A percentile compares a stretch with the other conserved stretches of the same genome.
These are phyloP conservation scores for Ctena decussata DNA, from an alignment of 2,888 invertebrate genomes.

Conservation along the genomic window DNA sequence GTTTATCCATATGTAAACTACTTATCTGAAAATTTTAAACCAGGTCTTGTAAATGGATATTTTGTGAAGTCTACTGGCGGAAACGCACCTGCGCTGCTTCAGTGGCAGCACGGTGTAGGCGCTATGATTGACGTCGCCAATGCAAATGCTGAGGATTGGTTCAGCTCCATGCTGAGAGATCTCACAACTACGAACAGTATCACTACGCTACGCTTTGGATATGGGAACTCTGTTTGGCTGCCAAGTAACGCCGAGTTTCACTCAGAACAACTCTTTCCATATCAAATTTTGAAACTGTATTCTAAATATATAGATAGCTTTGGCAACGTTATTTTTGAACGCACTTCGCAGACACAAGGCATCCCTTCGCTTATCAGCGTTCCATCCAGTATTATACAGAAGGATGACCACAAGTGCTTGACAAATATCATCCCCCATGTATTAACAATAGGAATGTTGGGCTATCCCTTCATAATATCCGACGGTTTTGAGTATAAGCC, in stretches of 20 bases:
- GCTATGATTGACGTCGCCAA: slow-evolving; percentile 96
- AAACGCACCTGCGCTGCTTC: slow-evolving; percentile 87
- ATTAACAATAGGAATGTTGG: slow-evolving; percentile 90
- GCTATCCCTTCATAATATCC: slow-evolving; percentile 95
- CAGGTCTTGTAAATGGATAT: slow-evolving; percentile 90
- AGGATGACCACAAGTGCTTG: slow-evolving; percentile 92
- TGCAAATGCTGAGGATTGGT: slow-evolving; percentile 93
- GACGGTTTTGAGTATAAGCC: slow-evolving; percentile 90
- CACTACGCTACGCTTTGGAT: slow-evolving; percentile 95
- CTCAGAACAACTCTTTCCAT: slow-evolving; percentile 58
- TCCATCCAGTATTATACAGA: slow-evolving; percentile 94
- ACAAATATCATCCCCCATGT: slow-evolving; percentile 94
- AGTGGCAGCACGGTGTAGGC: slow-evolving; percentile 90
- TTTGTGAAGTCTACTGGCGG: slow-evolving; percentile 77
- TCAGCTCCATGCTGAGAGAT: slow-evolving; percentile 90
- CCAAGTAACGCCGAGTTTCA: slow-evolving; percentile 77
- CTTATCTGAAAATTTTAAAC: slow-evolving; percentile 90
- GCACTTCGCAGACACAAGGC: slow-evolving; percentile 90
- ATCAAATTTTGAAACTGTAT: slow-evolving; percentile 64
- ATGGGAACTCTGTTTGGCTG: slow-evolving; percentile 87
- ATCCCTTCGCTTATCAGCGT: slow-evolving; percentile 93
- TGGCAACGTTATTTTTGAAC: slow-evolving; percentile 64
- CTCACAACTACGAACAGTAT: slow-evolving; percentile 91
- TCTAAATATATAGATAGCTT: slow-evolving; percentile 65
- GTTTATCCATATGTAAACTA: slow-evolving; percentile 77